phyloP scores from a whole-genome alignment of 1,140 invertebrate species.

The Heliconius nattereri region DNA sequence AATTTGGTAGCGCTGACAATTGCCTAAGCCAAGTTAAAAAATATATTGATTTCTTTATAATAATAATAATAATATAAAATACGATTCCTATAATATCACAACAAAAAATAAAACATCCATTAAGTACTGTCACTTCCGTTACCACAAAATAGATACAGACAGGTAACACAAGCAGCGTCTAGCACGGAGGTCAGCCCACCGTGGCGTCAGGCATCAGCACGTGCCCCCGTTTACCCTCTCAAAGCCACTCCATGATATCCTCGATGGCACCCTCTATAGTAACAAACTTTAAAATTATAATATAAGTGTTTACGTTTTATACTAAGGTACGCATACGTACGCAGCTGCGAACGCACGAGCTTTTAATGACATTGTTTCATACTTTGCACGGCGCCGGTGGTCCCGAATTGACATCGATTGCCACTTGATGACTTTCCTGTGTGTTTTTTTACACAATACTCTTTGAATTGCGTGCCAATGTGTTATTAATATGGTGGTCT shows the following conservation, averaged over 20 bases:
- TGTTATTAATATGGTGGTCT: neutral
- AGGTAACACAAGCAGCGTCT: conserved; percentile 7
- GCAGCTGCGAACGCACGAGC: conserved; percentile 67
- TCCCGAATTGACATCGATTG: conserved; percentile 65
- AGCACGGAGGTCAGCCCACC: conserved; percentile 66
- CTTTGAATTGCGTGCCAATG: conserved; percentile 6
- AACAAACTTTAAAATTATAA: conserved; percentile 41
- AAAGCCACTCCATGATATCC: conserved; percentile 46
- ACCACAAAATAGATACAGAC: conserved; percentile 1
- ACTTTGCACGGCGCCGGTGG: conserved; percentile 60
- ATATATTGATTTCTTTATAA: too few relatives aligned
- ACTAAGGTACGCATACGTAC: conserved; percentile 45
- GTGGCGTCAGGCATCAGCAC: conserved; percentile 60
- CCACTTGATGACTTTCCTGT: conserved; percentile 64
- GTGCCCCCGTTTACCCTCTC: conserved; percentile 67
- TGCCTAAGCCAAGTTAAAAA: too few relatives aligned
- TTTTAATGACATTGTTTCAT: conserved; percentile 65
- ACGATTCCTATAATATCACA: too few relatives aligned
- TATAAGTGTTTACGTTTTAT: conserved; percentile 6
- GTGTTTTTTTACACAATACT: conserved; percentile 35
- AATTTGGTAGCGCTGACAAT: neutral
- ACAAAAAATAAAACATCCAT: neutral
- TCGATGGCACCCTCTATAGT: conserved; percentile 44
- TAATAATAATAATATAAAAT: too few relatives aligned
- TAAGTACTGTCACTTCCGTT: neutral